A percentile compares a stretch with the other conserved stretches of the same genome.
Evolutionary conservation across 2,113 vertebrate species (phyloP).

Genomic region (Rhea pennata): DNA sequence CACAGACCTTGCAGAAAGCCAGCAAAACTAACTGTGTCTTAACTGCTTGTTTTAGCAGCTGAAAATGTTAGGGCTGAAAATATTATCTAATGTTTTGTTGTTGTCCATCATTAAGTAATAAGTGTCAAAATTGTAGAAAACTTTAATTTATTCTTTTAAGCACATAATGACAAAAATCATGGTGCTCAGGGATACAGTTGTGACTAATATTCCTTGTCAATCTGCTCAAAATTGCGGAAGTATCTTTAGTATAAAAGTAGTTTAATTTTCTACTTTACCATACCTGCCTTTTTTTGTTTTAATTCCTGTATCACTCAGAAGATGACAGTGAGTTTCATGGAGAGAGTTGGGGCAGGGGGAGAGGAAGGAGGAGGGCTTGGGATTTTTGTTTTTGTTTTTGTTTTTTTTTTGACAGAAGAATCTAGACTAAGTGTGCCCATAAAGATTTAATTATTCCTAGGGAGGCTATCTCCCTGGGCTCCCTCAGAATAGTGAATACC

Average conservation of each 20-base stretch:
- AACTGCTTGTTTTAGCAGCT: background rate
- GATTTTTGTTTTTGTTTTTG: fast-evolving
- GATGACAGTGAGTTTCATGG: background rate
- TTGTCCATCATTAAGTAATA: background rate
- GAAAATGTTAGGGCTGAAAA: background rate
- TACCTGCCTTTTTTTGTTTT: background rate
- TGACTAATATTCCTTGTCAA: background rate
- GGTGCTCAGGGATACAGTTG: background rate
- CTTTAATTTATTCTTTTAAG: background rate
- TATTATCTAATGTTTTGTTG: background rate
- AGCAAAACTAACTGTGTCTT: background rate
- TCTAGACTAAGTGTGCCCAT: background rate
- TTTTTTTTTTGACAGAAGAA: background rate
- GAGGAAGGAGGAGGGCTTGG: background rate
- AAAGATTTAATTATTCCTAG: background rate
- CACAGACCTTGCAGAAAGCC: background rate
- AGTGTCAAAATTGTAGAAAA: background rate
- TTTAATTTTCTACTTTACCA: background rate
- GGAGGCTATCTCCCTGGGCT: background rate
- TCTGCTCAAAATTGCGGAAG: background rate
- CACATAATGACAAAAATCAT: background rate
- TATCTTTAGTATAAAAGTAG: background rate
- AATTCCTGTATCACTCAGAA: background rate
- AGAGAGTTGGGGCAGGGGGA: background rate
- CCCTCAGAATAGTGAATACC: slow-evolving; percentile 21